Conservation (phyloP, 2,888 invertebrate genomes). For the Kryphioiulus occultus region DNA sequence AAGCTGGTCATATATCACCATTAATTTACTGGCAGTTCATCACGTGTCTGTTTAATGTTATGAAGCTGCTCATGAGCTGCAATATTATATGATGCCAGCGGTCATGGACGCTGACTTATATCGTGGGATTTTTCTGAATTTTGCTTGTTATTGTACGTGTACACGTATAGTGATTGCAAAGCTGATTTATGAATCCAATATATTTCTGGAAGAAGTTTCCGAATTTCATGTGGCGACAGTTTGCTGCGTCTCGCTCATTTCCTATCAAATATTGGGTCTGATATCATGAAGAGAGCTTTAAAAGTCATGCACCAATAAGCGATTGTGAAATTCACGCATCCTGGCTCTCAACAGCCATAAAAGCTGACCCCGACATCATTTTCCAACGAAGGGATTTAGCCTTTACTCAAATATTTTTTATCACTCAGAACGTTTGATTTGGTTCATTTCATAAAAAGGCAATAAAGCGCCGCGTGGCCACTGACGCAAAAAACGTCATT, state of each 20-base stretch:
- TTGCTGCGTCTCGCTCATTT: neutral
- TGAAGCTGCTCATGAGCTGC: neutral
- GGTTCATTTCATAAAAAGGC: conserved; percentile 2
- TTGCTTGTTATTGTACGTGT: neutral
- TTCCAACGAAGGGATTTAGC: neutral
- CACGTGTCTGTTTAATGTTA: neutral
- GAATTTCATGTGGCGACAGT: conserved; percentile 27
- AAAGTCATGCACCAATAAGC: conserved; percentile 31
- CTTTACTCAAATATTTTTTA: conserved; percentile 27
- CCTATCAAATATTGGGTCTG: conserved; percentile 14
- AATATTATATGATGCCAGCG: neutral
- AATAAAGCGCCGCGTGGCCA: neutral
- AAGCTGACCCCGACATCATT: conserved; percentile 7
- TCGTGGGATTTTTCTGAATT: neutral
- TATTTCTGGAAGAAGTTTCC: neutral
- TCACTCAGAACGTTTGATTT: neutral
- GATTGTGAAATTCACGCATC: conserved; percentile 35
- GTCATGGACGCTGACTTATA: neutral
- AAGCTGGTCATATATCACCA: neutral
- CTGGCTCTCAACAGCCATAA: neutral
- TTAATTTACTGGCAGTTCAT: neutral
- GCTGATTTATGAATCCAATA: conserved; percentile 31
- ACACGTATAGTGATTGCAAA: neutral
- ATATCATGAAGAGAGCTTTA: conserved; percentile 35
- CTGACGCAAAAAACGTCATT: neutral